phyloP scores from a whole-genome alignment of 2,888 invertebrate species.

The Oithona nana region DNA sequence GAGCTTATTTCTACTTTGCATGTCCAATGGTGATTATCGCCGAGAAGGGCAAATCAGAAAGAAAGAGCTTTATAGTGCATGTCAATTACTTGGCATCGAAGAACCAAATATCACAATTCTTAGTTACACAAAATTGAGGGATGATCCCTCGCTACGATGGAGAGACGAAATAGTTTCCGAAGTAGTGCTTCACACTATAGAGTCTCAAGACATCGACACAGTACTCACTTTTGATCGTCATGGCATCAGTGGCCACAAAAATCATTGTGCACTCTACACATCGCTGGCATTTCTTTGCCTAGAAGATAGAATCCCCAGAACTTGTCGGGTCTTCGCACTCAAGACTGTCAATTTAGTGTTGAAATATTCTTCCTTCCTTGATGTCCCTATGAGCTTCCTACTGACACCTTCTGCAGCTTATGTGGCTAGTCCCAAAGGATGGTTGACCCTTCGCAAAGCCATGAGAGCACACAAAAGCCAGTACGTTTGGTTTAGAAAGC shows the following conservation, averaged over 20 bases:
- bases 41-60: slow-evolving; percentile 41
- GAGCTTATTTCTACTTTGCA: slow-evolving; percentile 53
- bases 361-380: slow-evolving; percentile 65
- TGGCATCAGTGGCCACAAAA: slow-evolving; percentile 79
- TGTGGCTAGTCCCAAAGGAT: slow-evolving; percentile 9
- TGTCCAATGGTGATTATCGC: slow-evolving; percentile 50
- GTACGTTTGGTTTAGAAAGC: slow-evolving; percentile 76
- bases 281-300: slow-evolving; percentile 54
- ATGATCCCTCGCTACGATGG: slow-evolving; percentile 37
- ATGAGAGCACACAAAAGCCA: slow-evolving; percentile 79
- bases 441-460: slow-evolving; percentile 39
- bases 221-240: slow-evolving; percentile 74
- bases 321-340: slow-evolving; percentile 57
- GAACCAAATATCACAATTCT: slow-evolving; percentile 48
- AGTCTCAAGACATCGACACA: slow-evolving; percentile 54
- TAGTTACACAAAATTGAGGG: slow-evolving; percentile 24
- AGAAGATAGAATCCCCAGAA: slow-evolving; percentile 18
- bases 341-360: slow-evolving; percentile 65
- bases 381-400: slow-evolving; percentile 58
- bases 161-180: slow-evolving; percentile 42
- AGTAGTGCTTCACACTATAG: slow-evolving; percentile 44
- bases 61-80: slow-evolving; percentile 62
- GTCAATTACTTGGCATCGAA: slow-evolving; percentile 55
- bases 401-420: slow-evolving; percentile 19
- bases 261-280: slow-evolving; percentile 70